Percentiles rank a stretch among this genome's conserved stretches.
Evolutionary conservation across 2,113 vertebrate genomes (phyloP).

Genomic region (Zootoca vivipara): DNA sequence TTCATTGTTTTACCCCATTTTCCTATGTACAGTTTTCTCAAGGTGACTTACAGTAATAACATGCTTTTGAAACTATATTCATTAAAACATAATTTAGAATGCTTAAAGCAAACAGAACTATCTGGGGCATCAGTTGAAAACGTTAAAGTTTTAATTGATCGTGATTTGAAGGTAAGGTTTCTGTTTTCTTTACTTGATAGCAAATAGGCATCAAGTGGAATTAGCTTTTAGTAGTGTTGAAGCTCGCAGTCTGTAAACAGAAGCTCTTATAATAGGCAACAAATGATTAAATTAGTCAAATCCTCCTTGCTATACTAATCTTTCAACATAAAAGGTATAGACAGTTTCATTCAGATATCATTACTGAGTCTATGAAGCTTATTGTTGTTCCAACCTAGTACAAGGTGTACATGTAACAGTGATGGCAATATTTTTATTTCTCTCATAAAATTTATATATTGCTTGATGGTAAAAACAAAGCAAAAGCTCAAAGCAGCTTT

Average conservation of each 20-base stretch:
- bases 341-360: neutral
- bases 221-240: neutral
- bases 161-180: neutral
- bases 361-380: neutral
- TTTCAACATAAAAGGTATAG: neutral
- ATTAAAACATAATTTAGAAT: neutral
- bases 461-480: no score
- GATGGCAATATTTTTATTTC: neutral
- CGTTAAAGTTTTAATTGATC: neutral
- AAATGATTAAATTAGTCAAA: neutral
- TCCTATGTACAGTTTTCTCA: neutral
- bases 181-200: neutral
- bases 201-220: neutral
- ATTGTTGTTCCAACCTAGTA: neutral
- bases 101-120: neutral
- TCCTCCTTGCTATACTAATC: neutral
- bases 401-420: neutral
- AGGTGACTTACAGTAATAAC: neutral
- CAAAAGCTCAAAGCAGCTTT: no score
- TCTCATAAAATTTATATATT: no score
- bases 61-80: neutral
- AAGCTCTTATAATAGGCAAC: neutral
- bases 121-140: neutral
- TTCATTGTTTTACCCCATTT: neutral
- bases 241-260: neutral